These are phyloP conservation scores for Acleris emargana DNA, from an alignment of 2,888 invertebrate genomes.

Conservation along the genomic window DNA sequence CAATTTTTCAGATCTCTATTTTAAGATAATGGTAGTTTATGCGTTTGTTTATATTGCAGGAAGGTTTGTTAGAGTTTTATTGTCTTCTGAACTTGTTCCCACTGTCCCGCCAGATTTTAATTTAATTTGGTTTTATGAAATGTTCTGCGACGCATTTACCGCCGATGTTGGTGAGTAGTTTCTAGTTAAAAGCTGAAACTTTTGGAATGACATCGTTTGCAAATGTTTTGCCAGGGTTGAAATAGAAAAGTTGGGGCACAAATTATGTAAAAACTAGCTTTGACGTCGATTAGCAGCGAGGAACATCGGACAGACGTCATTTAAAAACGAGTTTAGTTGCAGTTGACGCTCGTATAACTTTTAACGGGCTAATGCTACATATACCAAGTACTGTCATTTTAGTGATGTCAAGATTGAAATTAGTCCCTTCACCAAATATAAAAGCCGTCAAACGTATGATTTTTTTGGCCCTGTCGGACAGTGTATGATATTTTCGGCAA, in stretches of 20 bases:
- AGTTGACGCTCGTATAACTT: not conserved
- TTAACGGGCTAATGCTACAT: not conserved
- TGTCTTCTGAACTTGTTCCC: not conserved
- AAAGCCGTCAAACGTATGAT: too few species aligned
- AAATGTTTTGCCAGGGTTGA: conserved; percentile 8
- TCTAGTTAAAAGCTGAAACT: conserved; percentile 3
- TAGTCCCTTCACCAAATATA: too few species aligned
- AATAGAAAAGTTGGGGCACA: conserved; percentile 12
- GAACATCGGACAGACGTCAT: not conserved
- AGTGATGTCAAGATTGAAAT: too few species aligned
- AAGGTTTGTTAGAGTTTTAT: too few species aligned
- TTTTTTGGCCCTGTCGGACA: too few species aligned
- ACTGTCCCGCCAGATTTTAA: not conserved
- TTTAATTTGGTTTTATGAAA: not conserved
- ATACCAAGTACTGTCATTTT: not conserved
- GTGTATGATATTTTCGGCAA: too few species aligned
- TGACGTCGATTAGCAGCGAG: not conserved
- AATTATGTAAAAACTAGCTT: conserved; percentile 9
- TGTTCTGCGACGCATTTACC: not conserved
- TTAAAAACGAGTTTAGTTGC: not conserved
- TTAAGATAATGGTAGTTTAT: too few species aligned
- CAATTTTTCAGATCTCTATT: too few species aligned
- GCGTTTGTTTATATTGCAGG: too few species aligned
- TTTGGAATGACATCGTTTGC: conserved; percentile 5
- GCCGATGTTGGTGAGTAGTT: not conserved